These are phyloP conservation scores for Himalopsyche tibetana DNA, from an alignment of 2,888 invertebrate species.

Conservation along the genomic window DNA sequence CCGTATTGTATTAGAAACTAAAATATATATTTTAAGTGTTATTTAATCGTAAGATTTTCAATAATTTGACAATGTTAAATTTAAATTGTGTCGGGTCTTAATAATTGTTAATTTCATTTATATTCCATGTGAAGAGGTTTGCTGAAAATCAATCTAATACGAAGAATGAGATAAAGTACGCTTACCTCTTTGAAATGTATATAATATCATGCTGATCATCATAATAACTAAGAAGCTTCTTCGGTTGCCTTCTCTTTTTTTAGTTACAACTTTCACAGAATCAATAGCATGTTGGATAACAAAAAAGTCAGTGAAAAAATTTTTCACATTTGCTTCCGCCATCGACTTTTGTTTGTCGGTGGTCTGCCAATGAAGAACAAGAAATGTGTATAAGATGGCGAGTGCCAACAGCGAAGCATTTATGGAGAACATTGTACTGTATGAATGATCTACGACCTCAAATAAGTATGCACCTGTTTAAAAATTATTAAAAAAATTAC, in stretches of 20 bases:
- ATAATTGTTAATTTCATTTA: too few species aligned
- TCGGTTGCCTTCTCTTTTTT: conserved; percentile 77
- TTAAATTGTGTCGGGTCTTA: too few species aligned
- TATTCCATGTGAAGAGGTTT: too few species aligned
- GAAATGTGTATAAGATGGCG: conserved; percentile 81
- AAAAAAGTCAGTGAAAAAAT: conserved; percentile 83
- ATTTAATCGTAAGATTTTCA: too few species aligned
- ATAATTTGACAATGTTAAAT: too few species aligned
- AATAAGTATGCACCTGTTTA: conserved; percentile 82
- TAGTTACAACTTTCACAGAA: conserved; percentile 80
- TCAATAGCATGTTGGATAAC: conserved; percentile 81
- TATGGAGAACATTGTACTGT: conserved; percentile 84
- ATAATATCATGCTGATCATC: conserved; percentile 85
- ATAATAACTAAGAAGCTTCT: conserved; percentile 82
- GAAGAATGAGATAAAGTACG: background rate
- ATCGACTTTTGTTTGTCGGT: conserved; percentile 80
- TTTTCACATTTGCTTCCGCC: conserved; percentile 77
- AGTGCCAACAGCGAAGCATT: conserved; percentile 80
- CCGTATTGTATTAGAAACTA: too few species aligned
- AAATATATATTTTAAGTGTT: too few species aligned
- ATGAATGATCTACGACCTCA: conserved; percentile 80
- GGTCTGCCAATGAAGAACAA: conserved; percentile 84
- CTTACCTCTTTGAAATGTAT: conserved; percentile 86
- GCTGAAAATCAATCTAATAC: too few species aligned
- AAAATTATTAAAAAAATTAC: conserved; percentile 51